A percentile compares a stretch with the other conserved stretches of the same genome.
These are phyloP conservation scores for Xenotilapia flavipinnis DNA, from an alignment of 2,113 vertebrate species.

Conservation along the genomic window DNA sequence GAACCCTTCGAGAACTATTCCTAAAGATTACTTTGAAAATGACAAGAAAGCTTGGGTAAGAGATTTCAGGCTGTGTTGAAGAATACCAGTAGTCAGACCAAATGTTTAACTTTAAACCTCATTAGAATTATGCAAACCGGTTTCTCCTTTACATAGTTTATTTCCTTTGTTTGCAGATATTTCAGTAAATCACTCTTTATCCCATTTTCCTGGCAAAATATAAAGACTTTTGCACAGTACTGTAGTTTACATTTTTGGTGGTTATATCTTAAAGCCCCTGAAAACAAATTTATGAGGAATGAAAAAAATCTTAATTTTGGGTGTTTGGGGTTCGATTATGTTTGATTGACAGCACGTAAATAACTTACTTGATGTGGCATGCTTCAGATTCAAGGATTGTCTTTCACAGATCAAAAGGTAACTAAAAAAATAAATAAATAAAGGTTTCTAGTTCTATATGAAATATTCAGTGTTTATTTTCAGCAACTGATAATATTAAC, in stretches of 20 bases:
- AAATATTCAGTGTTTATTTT: not conserved
- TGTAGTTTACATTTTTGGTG: not conserved
- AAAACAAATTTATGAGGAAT: not conserved
- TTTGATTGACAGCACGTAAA: not conserved
- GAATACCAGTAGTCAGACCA: not conserved
- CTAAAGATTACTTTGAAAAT: not conserved
- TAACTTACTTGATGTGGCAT: not conserved
- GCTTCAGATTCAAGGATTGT: not conserved
- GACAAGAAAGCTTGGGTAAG: not conserved
- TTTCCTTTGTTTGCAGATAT: not conserved
- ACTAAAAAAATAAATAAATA: not conserved
- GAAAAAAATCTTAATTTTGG: not conserved
- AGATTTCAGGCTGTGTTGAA: not conserved
- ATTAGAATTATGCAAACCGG: not conserved
- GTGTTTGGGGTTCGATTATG: not conserved
- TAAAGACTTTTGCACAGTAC: not conserved
- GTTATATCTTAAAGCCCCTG: not conserved
- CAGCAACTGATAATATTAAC: not conserved
- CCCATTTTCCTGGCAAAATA: not conserved
- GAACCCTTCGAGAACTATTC: not conserved
- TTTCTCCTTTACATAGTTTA: not conserved
- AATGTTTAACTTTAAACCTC: not conserved
- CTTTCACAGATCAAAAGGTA: not conserved
- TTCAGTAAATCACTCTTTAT: not conserved
- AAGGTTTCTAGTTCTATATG: not conserved